Evolutionary conservation across 2,113 vertebrate species (phyloP).

Genomic region (Lamprotornis superbus): DNA sequence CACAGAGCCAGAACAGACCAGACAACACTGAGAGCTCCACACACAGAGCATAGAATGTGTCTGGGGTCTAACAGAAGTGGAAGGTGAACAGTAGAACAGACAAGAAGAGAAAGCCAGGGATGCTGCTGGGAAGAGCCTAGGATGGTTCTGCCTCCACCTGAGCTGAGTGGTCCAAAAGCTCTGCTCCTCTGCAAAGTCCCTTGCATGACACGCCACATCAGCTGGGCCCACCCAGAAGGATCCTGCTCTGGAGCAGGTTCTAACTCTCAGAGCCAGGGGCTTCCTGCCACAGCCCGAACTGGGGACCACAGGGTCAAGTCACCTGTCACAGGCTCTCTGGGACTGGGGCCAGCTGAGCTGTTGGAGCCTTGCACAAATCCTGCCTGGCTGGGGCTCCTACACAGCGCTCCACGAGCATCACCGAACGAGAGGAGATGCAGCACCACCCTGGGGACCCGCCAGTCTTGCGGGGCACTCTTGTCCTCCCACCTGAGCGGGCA

Average conservation of each 20-base stretch:
- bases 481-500: neutral
- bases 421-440: neutral
- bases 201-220: neutral
- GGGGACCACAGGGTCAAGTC: neutral
- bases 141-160: neutral
- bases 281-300: neutral
- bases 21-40: conserved; percentile 51
- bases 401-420: neutral
- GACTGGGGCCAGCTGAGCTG: neutral
- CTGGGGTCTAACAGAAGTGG: conserved; percentile 18
- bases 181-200: neutral
- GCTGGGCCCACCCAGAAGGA: neutral
- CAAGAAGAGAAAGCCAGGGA: conserved; percentile 44
- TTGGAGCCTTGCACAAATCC: neutral
- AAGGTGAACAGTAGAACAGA: conserved; percentile 39
- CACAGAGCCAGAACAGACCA: neutral
- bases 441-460: neutral
- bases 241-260: neutral
- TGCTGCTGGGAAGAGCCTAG: conserved; percentile 23
- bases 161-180: neutral
- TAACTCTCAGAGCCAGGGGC: neutral
- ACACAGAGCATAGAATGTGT: conserved; percentile 5
- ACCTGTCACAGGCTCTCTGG: neutral
- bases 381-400: neutral
- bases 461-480: neutral